phyloP scores from a whole-genome alignment of 2,113 vertebrate species.

The Origma solitaria region DNA sequence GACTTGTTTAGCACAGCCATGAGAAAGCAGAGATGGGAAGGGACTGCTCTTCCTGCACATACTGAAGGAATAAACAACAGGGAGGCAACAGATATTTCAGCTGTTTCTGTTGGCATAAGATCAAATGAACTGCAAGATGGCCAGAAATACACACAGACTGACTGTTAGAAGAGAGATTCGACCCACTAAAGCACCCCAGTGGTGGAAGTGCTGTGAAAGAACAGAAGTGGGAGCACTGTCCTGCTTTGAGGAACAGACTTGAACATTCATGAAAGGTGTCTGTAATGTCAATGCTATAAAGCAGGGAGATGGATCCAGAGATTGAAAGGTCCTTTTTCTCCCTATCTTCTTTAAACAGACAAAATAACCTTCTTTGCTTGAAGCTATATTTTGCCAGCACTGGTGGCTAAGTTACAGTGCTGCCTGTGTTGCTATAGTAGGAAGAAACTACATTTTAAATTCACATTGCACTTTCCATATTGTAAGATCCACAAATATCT shows the following conservation, averaged over 20 bases:
- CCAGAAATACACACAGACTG: not conserved
- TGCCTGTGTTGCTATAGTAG: fast-evolving
- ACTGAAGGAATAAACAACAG: not conserved
- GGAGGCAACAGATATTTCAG: not conserved
- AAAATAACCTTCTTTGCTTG: not conserved
- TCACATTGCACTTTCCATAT: not conserved
- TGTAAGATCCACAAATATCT: not conserved
- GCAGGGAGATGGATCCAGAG: not conserved
- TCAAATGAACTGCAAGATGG: not conserved
- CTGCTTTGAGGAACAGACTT: not conserved
- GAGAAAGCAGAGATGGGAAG: not conserved
- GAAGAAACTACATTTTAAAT: not conserved
- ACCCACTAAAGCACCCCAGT: not conserved
- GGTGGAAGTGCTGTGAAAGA: not conserved
- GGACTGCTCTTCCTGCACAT: not conserved
- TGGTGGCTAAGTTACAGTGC: not conserved
- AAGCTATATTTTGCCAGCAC: not conserved
- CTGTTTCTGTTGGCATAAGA: not conserved
- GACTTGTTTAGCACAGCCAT: not conserved
- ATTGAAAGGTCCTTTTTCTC: not conserved
- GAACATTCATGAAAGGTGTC: not conserved
- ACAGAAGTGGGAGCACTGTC: not conserved
- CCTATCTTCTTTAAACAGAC: not conserved
- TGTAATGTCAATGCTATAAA: not conserved
- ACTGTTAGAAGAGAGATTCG: not conserved